A percentile compares a stretch with the other conserved stretches of the same genome.
These are phyloP conservation scores for Periophthalmodon schlosseri DNA, from an alignment of 2,113 vertebrate genomes.

Conservation along the genomic window DNA sequence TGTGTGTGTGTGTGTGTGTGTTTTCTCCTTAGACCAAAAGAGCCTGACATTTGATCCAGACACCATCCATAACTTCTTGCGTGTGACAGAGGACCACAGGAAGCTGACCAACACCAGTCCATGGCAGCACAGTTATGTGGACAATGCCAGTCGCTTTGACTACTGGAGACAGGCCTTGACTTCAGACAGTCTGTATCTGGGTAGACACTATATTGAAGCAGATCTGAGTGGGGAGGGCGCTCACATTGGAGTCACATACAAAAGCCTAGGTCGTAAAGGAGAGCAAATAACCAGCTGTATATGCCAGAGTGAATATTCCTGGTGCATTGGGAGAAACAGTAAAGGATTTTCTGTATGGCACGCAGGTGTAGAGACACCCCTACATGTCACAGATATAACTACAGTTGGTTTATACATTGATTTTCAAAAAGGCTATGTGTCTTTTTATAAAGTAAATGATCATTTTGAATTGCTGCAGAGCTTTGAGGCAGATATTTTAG, in stretches of 20 bases:
- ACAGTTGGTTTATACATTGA: constrained; percentile 75
- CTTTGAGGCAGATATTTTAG: constrained; percentile 70
- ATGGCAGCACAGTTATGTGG: constrained; percentile 79
- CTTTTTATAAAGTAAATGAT: constrained; percentile 72
- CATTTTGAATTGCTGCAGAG: constrained; percentile 70
- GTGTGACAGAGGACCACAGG: constrained; percentile 72
- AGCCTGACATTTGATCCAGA: constrained; percentile 66
- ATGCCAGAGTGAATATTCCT: constrained; percentile 78
- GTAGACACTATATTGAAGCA: constrained; percentile 75
- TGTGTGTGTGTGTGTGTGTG: neutral
- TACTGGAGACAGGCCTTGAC: constrained; percentile 80
- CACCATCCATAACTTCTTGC: constrained; percentile 80
- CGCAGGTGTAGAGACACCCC: constrained; percentile 62
- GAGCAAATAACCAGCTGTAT: constrained; percentile 75
- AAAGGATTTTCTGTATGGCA: constrained; percentile 78
- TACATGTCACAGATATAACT: constrained; percentile 59
- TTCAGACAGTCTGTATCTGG: constrained; percentile 78
- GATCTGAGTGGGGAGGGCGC: constrained; percentile 73
- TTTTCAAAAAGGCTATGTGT: constrained; percentile 67
- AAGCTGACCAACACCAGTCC: constrained; percentile 79
- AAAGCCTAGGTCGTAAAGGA: constrained; percentile 75
- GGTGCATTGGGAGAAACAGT: constrained; percentile 76
- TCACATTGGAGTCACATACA: constrained; percentile 74
- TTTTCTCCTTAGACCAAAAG: constrained; percentile 62
- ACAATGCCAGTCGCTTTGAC: constrained; percentile 72